Conservation (phyloP, 2,797 vertebrate species). For the Rhincodon typus region DNA sequence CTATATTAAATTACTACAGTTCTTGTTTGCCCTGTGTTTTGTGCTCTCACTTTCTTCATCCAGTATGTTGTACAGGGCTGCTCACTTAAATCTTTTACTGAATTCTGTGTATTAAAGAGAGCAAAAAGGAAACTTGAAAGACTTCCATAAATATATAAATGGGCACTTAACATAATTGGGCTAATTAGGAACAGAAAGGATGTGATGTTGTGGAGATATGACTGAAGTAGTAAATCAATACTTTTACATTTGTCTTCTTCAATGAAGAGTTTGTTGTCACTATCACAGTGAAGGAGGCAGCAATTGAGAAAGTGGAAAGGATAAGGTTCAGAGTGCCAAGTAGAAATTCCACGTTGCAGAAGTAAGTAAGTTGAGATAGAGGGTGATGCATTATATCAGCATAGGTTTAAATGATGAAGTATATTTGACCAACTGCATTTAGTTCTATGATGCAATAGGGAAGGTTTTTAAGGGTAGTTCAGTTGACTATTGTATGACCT, state of each 20-base stretch:
- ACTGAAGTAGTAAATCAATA: background rate
- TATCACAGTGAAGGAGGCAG: background rate
- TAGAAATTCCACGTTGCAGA: background rate
- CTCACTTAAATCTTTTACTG: background rate
- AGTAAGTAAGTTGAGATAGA: background rate
- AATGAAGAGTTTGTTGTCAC: background rate
- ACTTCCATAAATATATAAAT: background rate
- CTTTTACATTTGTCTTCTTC: background rate
- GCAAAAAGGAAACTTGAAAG: background rate
- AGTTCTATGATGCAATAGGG: background rate
- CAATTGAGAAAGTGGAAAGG: background rate
- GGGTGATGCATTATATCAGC: background rate
- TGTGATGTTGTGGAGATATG: background rate
- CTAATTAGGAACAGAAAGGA: background rate
- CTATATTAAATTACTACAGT: slow-evolving; percentile 31
- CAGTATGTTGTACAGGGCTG: background rate
- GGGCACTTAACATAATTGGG: background rate
- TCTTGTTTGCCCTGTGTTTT: slow-evolving; percentile 25
- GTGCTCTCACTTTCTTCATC: background rate
- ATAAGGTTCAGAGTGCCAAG: background rate
- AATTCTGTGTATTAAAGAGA: background rate
- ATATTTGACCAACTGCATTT: background rate
- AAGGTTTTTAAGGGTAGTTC: background rate
- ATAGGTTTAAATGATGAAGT: background rate
- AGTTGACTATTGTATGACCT: background rate